Evolutionary conservation across 2,113 vertebrate species (phyloP).

Genomic region (Notothenia rossii): DNA sequence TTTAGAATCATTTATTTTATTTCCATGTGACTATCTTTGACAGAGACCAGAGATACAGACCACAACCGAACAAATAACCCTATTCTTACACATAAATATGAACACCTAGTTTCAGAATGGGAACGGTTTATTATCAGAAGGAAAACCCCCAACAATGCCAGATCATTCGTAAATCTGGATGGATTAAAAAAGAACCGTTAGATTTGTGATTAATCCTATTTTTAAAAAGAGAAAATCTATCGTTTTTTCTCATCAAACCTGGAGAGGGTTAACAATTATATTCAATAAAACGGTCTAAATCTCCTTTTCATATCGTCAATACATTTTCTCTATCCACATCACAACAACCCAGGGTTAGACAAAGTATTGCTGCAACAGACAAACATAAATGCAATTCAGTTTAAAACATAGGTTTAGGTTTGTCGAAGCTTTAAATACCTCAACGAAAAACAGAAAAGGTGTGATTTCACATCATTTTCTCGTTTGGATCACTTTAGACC

Average conservation of each 20-base stretch:
- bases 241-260: neutral
- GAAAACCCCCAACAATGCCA: neutral
- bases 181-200: neutral
- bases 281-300: neutral
- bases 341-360: neutral
- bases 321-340: neutral
- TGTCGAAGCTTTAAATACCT: neutral
- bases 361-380: neutral
- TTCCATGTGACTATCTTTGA: too few species aligned
- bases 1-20: too few species aligned
- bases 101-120: too few species aligned
- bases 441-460: neutral
- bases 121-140: neutral
- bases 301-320: neutral
- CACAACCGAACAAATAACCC: too few species aligned
- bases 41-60: too few species aligned
- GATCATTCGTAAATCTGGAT: neutral
- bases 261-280: neutral
- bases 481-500: neutral
- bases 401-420: neutral
- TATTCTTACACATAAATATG: too few species aligned
- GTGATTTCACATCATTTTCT: neutral
- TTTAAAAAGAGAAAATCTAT: neutral
- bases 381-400: neutral
- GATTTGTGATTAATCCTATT: neutral